Evolutionary conservation across 2,797 vertebrate genomes (phyloP), one percentile per base, ranked within the genome.

Genomic region (Catamblyrhynchus diadema): DNA sequence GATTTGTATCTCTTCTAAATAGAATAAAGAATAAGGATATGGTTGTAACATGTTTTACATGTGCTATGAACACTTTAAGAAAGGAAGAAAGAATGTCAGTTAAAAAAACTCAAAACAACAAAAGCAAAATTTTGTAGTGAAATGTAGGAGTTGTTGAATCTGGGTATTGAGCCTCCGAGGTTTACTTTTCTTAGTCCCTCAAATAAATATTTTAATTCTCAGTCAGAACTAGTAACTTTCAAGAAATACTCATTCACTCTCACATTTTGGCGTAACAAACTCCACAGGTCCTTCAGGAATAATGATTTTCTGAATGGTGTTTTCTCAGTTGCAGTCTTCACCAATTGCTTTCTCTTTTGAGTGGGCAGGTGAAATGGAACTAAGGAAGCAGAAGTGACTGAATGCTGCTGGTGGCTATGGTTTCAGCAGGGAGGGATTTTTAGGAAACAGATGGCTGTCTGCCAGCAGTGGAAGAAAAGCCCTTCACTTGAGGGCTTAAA

Each of bases 301-400:
- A 65, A 54, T 50, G 84, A 16, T 84, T 75, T 75, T 89, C 37
- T 71, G 64, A 62, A 62, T 89, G 74, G 42, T 73, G 91, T 77
- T 91, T 94, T 83, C 91, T 90, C 77, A 72, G 15, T 79, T 62
- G 60, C 20, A 33, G 86, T 88, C 61, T 74, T 72, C 81, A 75
- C 89, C 35, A 37, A 12, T 91, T 75, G 67, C 81, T 95, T 95
- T 92, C 59, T 71, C 47, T 85, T 77, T 54, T 17, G 62, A 93
- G 41, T 41, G 57, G 85, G 69, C 62, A 92, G 88, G 56, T 93
- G 77, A 94, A 69, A 64, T 57, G 64, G 71, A 91, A 42, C 81
- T 88, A 20, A 87, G 80, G 75, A 93, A 94, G 70, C 87, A 72
- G 89, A 93, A 94, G 85, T 85, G 73, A 82, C 88, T 93, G 81